phyloP scores from a whole-genome alignment of 2,113 vertebrate species.

The Neolamprologus toae region DNA sequence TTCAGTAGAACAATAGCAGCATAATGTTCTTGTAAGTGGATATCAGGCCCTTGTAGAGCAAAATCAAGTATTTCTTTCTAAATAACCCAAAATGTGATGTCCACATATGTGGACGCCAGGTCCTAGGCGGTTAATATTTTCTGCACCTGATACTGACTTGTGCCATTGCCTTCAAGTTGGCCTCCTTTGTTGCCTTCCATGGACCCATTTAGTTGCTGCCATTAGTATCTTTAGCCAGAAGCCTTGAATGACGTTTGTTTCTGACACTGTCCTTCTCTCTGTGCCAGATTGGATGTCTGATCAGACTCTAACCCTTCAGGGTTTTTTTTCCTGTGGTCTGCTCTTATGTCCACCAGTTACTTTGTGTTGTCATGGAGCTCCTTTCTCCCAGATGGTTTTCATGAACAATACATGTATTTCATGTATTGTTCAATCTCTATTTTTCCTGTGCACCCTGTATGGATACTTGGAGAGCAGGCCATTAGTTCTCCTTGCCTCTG shows the following conservation, averaged over 20 bases:
- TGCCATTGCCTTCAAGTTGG: neutral
- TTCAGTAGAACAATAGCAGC: neutral
- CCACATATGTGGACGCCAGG: fast-evolving
- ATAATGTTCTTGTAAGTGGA: neutral
- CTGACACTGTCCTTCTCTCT: neutral
- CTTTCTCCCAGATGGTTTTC: neutral
- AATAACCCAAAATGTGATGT: neutral
- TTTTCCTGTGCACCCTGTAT: neutral
- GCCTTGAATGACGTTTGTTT: neutral
- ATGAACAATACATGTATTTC: neutral
- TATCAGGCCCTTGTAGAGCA: neutral
- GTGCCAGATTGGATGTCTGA: neutral
- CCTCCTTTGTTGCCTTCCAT: neutral
- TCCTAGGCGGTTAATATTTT: neutral
- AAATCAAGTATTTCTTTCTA: neutral
- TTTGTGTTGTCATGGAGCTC: neutral
- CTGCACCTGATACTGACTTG: neutral
- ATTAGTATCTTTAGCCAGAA: neutral
- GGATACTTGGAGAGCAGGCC: neutral
- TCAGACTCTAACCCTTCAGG: neutral
- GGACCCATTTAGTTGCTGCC: neutral
- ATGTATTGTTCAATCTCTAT: neutral
- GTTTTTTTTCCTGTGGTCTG: neutral
- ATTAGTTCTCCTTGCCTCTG: neutral
- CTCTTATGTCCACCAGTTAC: neutral